Evolutionary conservation across 1,140 invertebrate genomes (phyloP).

Genomic region (Brachionus rotundiformis): DNA sequence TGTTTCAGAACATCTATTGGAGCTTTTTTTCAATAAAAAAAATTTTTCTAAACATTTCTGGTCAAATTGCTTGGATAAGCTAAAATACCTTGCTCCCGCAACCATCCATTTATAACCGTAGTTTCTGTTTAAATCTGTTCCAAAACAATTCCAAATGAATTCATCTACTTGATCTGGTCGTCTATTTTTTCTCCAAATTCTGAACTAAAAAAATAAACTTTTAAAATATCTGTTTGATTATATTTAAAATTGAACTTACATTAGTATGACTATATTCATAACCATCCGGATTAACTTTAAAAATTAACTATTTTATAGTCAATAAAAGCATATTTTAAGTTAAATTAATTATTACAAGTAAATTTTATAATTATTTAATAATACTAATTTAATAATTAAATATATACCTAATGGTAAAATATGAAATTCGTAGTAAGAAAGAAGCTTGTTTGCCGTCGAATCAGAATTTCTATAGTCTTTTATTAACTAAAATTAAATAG

Average conservation of each 20-base stretch:
- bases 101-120: conserved; percentile 30
- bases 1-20: conserved; percentile 41
- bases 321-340: neutral
- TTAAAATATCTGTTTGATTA: neutral
- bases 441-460: neutral
- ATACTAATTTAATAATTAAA: no score
- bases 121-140: conserved; percentile 46
- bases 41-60: neutral
- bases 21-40: neutral
- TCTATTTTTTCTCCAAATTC: conserved; percentile 53
- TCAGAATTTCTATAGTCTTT: conserved; percentile 21
- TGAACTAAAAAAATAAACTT: neutral
- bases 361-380: no score
- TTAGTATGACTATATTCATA: conserved; percentile 10
- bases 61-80: neutral
- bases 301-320: neutral
- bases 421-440: conserved; percentile 22
- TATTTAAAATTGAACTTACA: neutral
- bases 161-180: neutral
- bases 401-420: conserved; percentile 19
- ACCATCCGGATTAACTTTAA: conserved; percentile 42
- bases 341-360: neutral
- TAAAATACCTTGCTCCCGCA: neutral
- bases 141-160: conserved; percentile 31
- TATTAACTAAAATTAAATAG: conserved; percentile 54